A percentile compares a stretch with the other conserved stretches of the same genome.
These are phyloP conservation scores for Rhyacichthys aspro DNA, from an alignment of 2,797 vertebrate species.

Conservation along the genomic window DNA sequence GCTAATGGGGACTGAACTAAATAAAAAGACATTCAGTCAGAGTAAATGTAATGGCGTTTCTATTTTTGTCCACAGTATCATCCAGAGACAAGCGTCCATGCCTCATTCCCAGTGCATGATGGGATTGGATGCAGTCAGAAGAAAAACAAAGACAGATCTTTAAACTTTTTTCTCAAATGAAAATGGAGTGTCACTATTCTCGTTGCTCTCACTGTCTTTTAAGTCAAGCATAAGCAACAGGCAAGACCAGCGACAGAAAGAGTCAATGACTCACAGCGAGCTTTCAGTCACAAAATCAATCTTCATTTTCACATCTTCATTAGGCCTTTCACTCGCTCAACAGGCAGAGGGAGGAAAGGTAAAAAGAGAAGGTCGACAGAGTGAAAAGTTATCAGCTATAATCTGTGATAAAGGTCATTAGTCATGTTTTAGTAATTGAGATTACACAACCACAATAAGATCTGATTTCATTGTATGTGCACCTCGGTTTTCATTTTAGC, in stretches of 20 bases:
- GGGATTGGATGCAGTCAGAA: conserved; percentile 6
- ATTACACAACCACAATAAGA: conserved; percentile 28
- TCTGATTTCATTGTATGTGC: too few species aligned
- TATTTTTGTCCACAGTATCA: conserved; percentile 10
- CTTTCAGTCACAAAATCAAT: conserved; percentile 73
- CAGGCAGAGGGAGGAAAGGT: not conserved
- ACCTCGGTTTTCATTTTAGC: not conserved
- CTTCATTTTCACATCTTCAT: conserved; percentile 74
- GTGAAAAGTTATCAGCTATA: not conserved
- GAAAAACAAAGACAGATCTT: not conserved
- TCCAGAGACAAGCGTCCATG: not conserved
- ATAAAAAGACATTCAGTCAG: conserved; percentile 22
- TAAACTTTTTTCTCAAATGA: conserved; percentile 8
- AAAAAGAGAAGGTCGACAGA: conserved; percentile 8
- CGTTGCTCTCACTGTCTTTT: conserved; percentile 22
- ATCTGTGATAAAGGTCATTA: conserved; percentile 7
- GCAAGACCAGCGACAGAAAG: conserved; percentile 30
- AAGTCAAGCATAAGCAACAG: conserved; percentile 23
- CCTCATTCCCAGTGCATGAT: conserved; percentile 8
- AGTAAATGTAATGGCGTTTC: conserved; percentile 12
- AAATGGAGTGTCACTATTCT: conserved; percentile 15
- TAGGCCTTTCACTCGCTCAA: conserved; percentile 33
- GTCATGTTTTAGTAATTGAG: not conserved
- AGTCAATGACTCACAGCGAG: conserved; percentile 27
- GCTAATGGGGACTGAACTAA: conserved; percentile 26